Evolutionary conservation across 2,888 invertebrate species (phyloP).

Genomic region (Sphaerophoria taeniata): DNA sequence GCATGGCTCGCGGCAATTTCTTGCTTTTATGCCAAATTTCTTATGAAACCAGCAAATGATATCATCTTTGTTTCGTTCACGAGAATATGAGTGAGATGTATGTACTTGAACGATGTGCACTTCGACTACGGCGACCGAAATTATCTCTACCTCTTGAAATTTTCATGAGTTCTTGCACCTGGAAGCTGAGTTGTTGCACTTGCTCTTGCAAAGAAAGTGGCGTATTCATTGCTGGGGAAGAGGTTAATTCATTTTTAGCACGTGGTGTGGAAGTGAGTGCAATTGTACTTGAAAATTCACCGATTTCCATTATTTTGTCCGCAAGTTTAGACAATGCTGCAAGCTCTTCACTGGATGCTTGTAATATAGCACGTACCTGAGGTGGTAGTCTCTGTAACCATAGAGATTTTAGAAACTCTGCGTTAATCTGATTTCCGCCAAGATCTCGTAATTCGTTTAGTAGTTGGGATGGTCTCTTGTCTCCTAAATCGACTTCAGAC

Average conservation of each 20-base stretch:
- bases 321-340: slow-evolving; percentile 9
- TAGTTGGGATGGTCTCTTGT: slow-evolving; percentile 63
- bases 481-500: slow-evolving; percentile 61
- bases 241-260: neutral
- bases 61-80: slow-evolving; percentile 9
- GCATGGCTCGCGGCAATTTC: slow-evolving; percentile 13
- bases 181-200: too few species aligned
- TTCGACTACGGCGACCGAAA: neutral
- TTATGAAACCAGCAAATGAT: slow-evolving; percentile 10
- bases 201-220: too few species aligned
- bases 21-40: slow-evolving; percentile 7
- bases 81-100: slow-evolving; percentile 4
- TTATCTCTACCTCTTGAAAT: slow-evolving; percentile 9
- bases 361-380: slow-evolving; percentile 45
- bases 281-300: slow-evolving; percentile 4
- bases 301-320: slow-evolving; percentile 6
- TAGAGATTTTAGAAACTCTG: slow-evolving; percentile 53
- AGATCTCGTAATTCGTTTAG: slow-evolving; percentile 61
- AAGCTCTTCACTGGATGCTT: slow-evolving; percentile 13
- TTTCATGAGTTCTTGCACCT: neutral
- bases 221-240: too few species aligned
- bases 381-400: slow-evolving; percentile 45
- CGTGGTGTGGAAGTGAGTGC: neutral
- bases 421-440: slow-evolving; percentile 47
- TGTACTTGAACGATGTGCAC: slow-evolving; percentile 4